Evolutionary conservation across 1,140 invertebrate species (phyloP).

Genomic region (Pomacea maculata): DNA sequence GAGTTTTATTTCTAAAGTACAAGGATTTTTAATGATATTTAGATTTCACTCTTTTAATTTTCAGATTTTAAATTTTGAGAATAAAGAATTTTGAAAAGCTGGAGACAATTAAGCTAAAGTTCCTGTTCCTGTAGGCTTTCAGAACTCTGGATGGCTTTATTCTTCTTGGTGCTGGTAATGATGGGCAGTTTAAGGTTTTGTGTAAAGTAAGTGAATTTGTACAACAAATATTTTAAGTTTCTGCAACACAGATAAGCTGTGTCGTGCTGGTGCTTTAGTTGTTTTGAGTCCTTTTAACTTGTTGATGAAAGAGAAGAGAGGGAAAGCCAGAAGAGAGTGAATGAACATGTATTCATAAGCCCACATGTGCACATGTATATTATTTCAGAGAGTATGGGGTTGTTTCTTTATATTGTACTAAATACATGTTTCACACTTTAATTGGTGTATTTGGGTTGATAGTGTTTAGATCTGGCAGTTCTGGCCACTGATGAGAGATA

Average conservation of each 20-base stretch:
- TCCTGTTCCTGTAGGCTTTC: conserved; percentile 48
- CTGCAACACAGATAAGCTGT: too few species aligned
- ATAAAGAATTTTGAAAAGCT: too few species aligned
- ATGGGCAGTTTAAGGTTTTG: conserved; percentile 75
- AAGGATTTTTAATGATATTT: too few species aligned
- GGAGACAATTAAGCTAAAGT: neutral
- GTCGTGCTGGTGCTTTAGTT: neutral
- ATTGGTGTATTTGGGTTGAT: conserved; percentile 62
- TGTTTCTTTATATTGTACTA: too few species aligned
- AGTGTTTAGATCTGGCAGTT: conserved; percentile 70
- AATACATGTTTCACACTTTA: conserved; percentile 11
- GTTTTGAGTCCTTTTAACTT: neutral
- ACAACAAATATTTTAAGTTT: too few species aligned
- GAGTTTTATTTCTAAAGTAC: too few species aligned
- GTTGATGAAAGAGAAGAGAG: neutral
- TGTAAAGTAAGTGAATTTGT: conserved; percentile 48
- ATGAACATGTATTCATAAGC: neutral
- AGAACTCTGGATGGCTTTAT: conserved; percentile 73
- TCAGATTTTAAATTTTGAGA: too few species aligned
- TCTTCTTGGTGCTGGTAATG: conserved; percentile 81
- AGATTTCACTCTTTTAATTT: too few species aligned
- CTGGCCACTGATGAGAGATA: conserved; percentile 75
- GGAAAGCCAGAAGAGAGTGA: neutral
- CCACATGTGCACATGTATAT: too few species aligned
- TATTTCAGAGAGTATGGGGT: too few species aligned